phyloP scores from a whole-genome alignment of 2,113 vertebrate genomes.

The Chitala chitala region DNA sequence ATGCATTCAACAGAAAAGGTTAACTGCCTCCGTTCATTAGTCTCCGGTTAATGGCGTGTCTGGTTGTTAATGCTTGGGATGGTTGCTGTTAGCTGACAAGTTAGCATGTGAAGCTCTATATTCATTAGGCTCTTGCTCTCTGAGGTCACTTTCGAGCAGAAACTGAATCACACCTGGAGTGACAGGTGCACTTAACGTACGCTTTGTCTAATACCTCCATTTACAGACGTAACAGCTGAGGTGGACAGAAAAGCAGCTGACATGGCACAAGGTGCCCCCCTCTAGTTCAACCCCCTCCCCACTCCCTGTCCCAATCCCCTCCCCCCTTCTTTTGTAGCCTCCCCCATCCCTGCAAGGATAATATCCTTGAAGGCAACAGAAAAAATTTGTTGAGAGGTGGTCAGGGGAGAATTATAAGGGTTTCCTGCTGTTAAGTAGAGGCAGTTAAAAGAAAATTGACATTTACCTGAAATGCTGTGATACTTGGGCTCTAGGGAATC shows the following conservation, averaged over 20 bases:
- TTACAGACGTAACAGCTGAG: constrained; percentile 8
- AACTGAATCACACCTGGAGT: neutral
- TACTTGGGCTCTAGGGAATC: neutral
- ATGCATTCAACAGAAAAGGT: no score
- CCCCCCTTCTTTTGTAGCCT: no score
- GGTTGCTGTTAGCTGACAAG: no score
- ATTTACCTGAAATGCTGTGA: neutral
- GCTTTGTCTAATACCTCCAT: neutral
- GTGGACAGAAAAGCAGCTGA: constrained; percentile 15
- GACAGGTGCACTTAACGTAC: neutral
- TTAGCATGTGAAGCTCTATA: no score
- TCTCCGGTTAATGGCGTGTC: no score
- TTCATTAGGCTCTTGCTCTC: no score
- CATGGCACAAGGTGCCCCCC: neutral
- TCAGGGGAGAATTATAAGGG: neutral
- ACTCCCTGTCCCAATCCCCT: no score
- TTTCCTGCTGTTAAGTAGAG: constrained; percentile 1
- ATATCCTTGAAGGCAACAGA: neutral
- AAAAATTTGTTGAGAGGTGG: neutral
- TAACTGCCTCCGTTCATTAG: no score
- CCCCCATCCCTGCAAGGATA: no score
- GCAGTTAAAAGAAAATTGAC: neutral
- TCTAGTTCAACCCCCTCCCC: neutral
- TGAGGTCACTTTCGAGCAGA: neutral
- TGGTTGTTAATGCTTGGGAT: no score